Base-by-base conservation (phyloP, 2,113 vertebrate genomes). In the Phycodurus eques region DNA sequence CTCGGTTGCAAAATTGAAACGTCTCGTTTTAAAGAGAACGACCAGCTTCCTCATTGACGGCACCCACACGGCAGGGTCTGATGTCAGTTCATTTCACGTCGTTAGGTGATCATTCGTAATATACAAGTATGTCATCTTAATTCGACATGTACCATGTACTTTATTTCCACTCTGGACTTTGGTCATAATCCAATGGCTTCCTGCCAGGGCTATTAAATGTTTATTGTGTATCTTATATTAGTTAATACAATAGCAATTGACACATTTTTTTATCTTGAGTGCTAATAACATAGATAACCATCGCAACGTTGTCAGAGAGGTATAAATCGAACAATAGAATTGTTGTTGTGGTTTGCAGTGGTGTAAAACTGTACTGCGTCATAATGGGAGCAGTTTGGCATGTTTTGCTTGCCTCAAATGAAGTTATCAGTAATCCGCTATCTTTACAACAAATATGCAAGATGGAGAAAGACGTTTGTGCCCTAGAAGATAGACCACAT, bases 21-120 rank as follows among this genome's bases (percentile, higher is more conserved):
- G 79, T 79, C 70, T 84, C 27, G 81, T 69, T 79, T 71, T 20
- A 66, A 79, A 76, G 44, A 62, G 76, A 85, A 83, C 73, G 61
- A 8, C 17, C 22, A n/a, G 33, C 71, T 88, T 88, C 87, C 79
- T 78, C 81, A 78, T 76, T 78, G 33, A 70, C 70, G 39, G 35
- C 4, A 8, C 2, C 46, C 8, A 57, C 71, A 74, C 1, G 17
- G 56, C 56, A 12, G 22, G 17, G 7, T 68, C 7, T n/a, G 35
- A 56, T 60, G 60, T 22, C 14, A 68, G 35, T 42, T 71, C 0
- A 53, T 73, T 20, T 53, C 51, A 53, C 20, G 51, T n/a, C 19
- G 2, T 19, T 53, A 0, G 46, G 27, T 33, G 31, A 33, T 31
- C 14, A 60, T 60, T 19, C 17, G 5, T 19, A 17, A 61, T 17